A percentile compares a stretch with the other conserved stretches of the same genome.
These are phyloP conservation scores for Gryon sp. DNA, from an alignment of 1,140 invertebrate genomes.

Conservation along the genomic window DNA sequence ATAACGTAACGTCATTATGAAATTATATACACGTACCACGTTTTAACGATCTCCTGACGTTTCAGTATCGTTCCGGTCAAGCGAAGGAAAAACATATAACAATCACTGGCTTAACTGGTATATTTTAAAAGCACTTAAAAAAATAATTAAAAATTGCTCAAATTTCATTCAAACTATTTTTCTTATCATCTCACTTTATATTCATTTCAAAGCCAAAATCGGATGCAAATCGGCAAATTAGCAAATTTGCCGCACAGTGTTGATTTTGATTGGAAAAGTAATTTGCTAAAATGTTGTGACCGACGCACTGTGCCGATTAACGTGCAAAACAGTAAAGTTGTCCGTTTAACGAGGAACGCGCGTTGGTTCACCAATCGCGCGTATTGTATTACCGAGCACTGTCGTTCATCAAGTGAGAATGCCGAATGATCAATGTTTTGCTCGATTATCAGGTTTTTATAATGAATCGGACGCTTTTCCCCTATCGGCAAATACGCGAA, in stretches of 20 bases:
- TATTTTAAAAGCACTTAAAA: background rate
- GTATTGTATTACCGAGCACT: constrained; percentile 32
- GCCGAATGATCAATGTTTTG: constrained; percentile 54
- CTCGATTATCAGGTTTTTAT: constrained; percentile 62
- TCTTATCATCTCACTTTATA: too few relatives aligned
- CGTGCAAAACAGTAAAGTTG: too few relatives aligned
- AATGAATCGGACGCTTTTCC: constrained; percentile 37
- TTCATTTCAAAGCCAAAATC: too few relatives aligned
- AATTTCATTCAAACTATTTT: too few relatives aligned
- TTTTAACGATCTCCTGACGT: constrained; percentile 17
- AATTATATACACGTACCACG: constrained; percentile 31
- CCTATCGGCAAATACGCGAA: constrained; percentile 53
- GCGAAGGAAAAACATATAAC: constrained; percentile 2
- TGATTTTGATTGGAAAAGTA: too few relatives aligned
- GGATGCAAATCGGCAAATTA: too few relatives aligned
- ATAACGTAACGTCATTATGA: constrained; percentile 20
- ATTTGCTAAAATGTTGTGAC: too few relatives aligned
- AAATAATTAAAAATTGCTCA: too few relatives aligned
- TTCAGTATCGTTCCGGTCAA: background rate
- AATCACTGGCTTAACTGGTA: background rate
- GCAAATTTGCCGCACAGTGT: too few relatives aligned
- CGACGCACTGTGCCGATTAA: too few relatives aligned
- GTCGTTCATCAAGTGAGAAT: constrained; percentile 43
- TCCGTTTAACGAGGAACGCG: constrained; percentile 19
- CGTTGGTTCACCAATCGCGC: constrained; percentile 36